Conservation (phyloP, 2,113 vertebrate species). For the Percina caprodes region DNA sequence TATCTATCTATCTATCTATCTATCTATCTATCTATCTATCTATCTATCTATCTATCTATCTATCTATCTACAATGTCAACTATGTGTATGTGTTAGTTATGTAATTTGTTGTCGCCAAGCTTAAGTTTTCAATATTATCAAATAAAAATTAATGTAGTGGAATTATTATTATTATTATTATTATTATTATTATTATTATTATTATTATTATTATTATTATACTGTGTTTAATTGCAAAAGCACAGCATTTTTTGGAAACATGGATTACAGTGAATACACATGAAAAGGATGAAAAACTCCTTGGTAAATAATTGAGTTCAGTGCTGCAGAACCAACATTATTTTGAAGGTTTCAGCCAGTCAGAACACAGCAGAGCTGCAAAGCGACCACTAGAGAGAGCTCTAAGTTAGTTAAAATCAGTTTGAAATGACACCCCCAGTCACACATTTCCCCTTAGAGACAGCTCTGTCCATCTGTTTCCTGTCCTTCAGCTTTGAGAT, state of each 20-base stretch:
- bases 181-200: too few relatives aligned
- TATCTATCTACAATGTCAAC: too few relatives aligned
- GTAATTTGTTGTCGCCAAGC: too few relatives aligned
- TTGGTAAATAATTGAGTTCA: neutral
- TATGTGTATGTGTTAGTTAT: too few relatives aligned
- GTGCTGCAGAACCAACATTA: neutral
- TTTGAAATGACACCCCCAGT: neutral
- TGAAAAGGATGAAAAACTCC: neutral
- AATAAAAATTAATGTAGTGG: too few relatives aligned
- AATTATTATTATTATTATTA: too few relatives aligned
- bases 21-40: too few relatives aligned
- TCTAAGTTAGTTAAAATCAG: neutral
- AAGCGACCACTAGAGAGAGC: constrained; percentile 46
- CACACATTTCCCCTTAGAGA: constrained; percentile 2
- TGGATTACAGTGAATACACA: neutral
- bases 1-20: too few relatives aligned
- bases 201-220: too few relatives aligned
- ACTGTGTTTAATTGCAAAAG: too few relatives aligned
- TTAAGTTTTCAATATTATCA: too few relatives aligned
- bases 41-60: too few relatives aligned
- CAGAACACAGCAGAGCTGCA: neutral
- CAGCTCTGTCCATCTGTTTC: constrained; percentile 26
- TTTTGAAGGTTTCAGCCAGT: neutral
- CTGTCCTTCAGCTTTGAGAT: constrained; percentile 10
- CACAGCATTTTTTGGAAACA: neutral